Percentiles rank a stretch among this genome's conserved stretches.
These are phyloP conservation scores for Paradisaea rubra DNA, from an alignment of 2,113 vertebrate genomes.

Conservation along the genomic window DNA sequence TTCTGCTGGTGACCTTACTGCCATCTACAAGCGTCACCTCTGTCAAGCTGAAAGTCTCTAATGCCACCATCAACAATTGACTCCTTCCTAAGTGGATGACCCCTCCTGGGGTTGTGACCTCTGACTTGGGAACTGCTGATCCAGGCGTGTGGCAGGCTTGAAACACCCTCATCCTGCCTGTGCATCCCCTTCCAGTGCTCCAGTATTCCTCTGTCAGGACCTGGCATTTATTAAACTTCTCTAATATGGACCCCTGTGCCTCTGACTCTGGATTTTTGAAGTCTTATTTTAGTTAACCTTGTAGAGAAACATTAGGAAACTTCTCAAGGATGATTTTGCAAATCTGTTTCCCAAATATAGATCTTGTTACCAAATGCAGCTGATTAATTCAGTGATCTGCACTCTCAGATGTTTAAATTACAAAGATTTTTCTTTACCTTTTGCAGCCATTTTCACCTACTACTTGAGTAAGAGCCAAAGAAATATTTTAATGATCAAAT, in stretches of 20 bases:
- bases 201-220: not conserved
- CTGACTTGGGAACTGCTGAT: not conserved
- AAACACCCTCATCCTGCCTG: not conserved
- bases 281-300: not conserved
- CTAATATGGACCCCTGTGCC: not conserved
- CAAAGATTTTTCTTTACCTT: not conserved
- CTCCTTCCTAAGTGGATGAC: slow-evolving; percentile 10
- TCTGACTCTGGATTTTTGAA: not conserved
- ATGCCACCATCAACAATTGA: not conserved
- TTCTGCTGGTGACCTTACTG: not conserved
- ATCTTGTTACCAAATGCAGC: not conserved
- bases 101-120: not conserved
- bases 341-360: not conserved
- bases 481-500: not conserved
- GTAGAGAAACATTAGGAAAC: not conserved
- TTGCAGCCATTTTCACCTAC: not conserved
- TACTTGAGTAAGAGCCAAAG: not conserved
- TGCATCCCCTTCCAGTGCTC: not conserved
- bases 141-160: not conserved
- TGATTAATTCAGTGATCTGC: not conserved
- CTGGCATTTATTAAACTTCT: not conserved
- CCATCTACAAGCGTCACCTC: slow-evolving; percentile 5
- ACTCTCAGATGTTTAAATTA: not conserved
- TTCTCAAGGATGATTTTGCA: not conserved
- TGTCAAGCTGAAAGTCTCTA: not conserved